A percentile compares a stretch with the other conserved stretches of the same genome.
Conservation (phyloP, 2,888 invertebrate genomes). For the Corbicula japonica region DNA sequence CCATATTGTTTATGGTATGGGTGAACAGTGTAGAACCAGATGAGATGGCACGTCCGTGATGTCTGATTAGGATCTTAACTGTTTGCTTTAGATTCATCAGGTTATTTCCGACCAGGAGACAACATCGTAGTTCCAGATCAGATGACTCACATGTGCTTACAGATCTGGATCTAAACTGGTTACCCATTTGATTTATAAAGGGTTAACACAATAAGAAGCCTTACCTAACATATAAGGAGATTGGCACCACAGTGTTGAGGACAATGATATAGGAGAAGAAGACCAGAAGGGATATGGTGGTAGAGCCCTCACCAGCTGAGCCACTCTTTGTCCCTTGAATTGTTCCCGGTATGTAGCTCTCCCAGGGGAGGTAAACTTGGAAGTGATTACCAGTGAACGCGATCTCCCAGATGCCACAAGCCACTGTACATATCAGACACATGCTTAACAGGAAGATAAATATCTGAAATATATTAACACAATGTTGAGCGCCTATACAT, state of each 20-base stretch:
- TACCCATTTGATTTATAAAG: too few relatives aligned
- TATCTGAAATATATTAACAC: conserved; percentile 93
- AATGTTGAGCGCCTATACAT: too few relatives aligned
- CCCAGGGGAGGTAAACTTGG: conserved; percentile 95
- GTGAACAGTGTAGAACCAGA: too few relatives aligned
- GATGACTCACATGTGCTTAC: too few relatives aligned
- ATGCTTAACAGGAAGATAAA: conserved; percentile 98
- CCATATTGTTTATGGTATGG: too few relatives aligned
- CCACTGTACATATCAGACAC: conserved; percentile 99
- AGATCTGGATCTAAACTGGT: too few relatives aligned
- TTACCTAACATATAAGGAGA: conserved; percentile 98
- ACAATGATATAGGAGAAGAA: conserved; percentile 99
- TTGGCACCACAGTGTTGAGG: conserved; percentile 99
- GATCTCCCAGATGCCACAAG: conserved; percentile 99
- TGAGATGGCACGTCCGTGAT: too few relatives aligned
- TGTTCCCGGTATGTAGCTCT: conserved; percentile 92
- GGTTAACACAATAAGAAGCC: too few relatives aligned
- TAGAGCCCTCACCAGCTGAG: conserved; percentile 79
- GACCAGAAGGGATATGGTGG: conserved; percentile 97
- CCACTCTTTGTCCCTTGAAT: conserved; percentile 62
- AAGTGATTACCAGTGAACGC: conserved; percentile 89
- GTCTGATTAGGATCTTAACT: too few relatives aligned
- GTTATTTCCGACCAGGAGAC: too few relatives aligned
- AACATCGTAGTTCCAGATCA: too few relatives aligned
- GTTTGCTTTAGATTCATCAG: too few relatives aligned